phyloP scores from a whole-genome alignment of 2,888 invertebrate species.

The Xestia sexstrigata region DNA sequence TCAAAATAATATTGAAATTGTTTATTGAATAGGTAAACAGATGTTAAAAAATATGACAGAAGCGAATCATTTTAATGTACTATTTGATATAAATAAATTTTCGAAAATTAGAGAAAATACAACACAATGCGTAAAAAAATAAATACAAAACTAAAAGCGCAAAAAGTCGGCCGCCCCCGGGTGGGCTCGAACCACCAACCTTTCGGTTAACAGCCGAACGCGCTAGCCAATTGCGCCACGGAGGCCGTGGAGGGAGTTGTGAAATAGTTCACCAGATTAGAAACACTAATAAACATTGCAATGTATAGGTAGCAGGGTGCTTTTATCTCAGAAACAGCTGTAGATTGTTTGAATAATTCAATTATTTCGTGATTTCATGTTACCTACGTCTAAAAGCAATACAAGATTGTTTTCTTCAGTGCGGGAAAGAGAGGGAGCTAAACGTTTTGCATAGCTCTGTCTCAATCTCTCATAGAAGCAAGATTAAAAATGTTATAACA shows the following conservation, averaged over 20 bases:
- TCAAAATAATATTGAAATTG: too few species aligned
- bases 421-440: not conserved
- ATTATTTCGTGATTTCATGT: not conserved
- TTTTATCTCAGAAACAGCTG: not conserved
- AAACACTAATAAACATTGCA: not conserved
- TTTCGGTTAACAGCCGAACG: slow-evolving; percentile 99
- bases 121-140: too few species aligned
- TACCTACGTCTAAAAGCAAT: not conserved
- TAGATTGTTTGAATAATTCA: not conserved
- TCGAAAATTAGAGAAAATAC: not conserved
- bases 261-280: slow-evolving; percentile 15
- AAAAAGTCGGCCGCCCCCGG: slow-evolving; percentile 93
- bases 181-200: slow-evolving; percentile 99
- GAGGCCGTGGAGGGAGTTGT: slow-evolving; percentile 84
- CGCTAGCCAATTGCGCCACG: slow-evolving; percentile 99
- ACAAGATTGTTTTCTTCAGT: not conserved
- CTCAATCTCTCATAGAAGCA: not conserved
- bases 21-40: too few species aligned
- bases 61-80: not conserved
- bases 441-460: not conserved
- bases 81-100: not conserved
- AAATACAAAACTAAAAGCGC: not conserved
- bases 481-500: not conserved
- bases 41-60: not conserved
- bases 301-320: too few species aligned